These are phyloP conservation scores for Hemiscyllium ocellatum DNA, from an alignment of 2,113 vertebrate genomes.

Conservation along the genomic window DNA sequence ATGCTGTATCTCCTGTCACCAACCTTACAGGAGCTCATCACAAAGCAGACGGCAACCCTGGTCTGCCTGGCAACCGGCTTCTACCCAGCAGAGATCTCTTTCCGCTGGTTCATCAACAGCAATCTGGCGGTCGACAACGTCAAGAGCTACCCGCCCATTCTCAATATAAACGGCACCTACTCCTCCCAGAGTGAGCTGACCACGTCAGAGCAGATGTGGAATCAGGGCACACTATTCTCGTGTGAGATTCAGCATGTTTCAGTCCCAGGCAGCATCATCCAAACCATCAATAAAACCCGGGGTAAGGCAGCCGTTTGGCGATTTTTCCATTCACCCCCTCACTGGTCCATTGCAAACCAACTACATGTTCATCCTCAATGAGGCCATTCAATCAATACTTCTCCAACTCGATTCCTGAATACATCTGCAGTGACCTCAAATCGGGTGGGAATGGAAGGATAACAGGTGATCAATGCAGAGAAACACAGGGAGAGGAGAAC, in stretches of 20 bases:
- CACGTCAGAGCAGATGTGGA: neutral
- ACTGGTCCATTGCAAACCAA: neutral
- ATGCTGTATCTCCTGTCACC: neutral
- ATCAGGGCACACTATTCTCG: neutral
- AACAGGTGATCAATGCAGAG: too few relatives aligned
- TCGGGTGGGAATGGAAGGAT: too few relatives aligned
- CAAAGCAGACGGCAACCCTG: neutral
- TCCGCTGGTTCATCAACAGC: neutral
- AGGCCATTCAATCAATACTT: neutral
- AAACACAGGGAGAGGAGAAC: too few relatives aligned
- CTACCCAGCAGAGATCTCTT: neutral
- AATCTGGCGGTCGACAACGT: neutral
- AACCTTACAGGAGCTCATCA: neutral
- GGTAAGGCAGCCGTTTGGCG: neutral
- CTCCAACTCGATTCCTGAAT: neutral
- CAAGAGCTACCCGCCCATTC: neutral
- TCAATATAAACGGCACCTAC: neutral
- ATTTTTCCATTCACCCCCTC: neutral
- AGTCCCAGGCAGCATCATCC: neutral
- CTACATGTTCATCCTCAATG: neutral
- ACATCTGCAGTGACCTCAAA: too few relatives aligned
- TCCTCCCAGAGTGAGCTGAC: neutral
- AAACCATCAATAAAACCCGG: neutral
- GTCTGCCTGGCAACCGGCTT: neutral
- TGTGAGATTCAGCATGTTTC: neutral